These are phyloP conservation scores for Linnaemya tessellans DNA, from an alignment of 2,888 invertebrate species.

Conservation along the genomic window DNA sequence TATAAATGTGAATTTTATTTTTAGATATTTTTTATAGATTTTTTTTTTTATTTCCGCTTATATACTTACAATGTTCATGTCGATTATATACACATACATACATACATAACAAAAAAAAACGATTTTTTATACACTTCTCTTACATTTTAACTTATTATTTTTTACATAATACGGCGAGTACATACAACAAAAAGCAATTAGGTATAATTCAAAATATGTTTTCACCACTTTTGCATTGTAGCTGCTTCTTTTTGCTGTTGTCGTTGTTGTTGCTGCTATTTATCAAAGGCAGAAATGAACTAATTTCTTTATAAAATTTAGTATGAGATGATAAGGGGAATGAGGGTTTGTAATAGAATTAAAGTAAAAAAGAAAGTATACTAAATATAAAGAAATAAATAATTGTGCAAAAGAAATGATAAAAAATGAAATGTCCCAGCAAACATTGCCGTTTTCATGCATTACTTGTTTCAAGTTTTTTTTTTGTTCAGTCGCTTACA, in stretches of 20 bases:
- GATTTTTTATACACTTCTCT: neutral
- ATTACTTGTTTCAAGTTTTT: neutral
- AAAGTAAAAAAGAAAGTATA: neutral
- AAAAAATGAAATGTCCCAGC: neutral
- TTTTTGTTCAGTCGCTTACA: too few relatives aligned
- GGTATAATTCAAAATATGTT: neutral
- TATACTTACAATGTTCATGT: neutral
- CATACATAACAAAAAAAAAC: neutral
- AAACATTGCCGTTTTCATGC: neutral
- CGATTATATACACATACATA: neutral
- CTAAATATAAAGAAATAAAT: neutral
- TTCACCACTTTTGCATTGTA: neutral
- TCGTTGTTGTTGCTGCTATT: neutral
- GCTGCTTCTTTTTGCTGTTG: neutral
- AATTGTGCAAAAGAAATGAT: neutral
- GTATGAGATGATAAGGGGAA: neutral
- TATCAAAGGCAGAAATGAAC: neutral
- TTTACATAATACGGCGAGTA: conserved; percentile 7
- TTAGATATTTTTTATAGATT: neutral
- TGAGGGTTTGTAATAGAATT: neutral
- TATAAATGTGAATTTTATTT: neutral
- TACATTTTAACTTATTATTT: neutral
- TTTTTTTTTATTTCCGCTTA: conserved; percentile 2
- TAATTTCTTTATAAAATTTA: neutral
- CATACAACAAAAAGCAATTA: neutral